A percentile compares a stretch with the other conserved stretches of the same genome.
Conservation (phyloP, 2,888 invertebrate species). For the Cybosia mesomella region DNA sequence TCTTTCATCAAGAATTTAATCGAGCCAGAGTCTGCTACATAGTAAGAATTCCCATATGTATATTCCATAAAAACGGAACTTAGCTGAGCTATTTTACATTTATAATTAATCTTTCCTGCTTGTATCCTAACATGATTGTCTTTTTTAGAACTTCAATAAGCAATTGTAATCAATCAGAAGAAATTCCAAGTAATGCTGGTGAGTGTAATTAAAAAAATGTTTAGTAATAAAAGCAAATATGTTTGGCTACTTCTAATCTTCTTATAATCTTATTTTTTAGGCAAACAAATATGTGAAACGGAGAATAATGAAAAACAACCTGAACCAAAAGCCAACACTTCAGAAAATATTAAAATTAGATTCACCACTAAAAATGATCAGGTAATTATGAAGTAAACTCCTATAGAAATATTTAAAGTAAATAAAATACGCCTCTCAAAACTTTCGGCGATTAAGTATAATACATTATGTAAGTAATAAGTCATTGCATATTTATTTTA, state of each 20-base stretch:
- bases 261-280: conserved; percentile 34
- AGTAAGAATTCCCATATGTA: too few species aligned
- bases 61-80: too few species aligned
- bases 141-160: conserved; percentile 32
- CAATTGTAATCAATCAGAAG: conserved; percentile 11
- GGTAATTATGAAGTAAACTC: conserved; percentile 55
- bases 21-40: too few species aligned
- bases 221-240: neutral
- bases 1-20: too few species aligned
- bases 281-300: conserved; percentile 25
- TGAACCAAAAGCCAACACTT: conserved; percentile 20
- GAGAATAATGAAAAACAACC: conserved; percentile 17
- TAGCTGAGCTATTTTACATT: too few species aligned
- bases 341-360: conserved; percentile 70
- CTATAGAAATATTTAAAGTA: neutral
- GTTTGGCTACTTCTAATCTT: neutral
- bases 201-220: conserved; percentile 6
- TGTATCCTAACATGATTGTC: neutral
- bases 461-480: too few species aligned
- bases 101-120: too few species aligned
- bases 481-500: conserved; percentile 35
- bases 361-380: conserved; percentile 70
- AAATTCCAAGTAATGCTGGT: conserved; percentile 24
- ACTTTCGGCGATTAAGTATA: neutral
- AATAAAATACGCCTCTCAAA: too few species aligned